Percentiles rank a stretch among this genome's conserved stretches.
These are phyloP conservation scores for Margaritifera margaritifera DNA, from an alignment of 2,888 invertebrate genomes.

Conservation along the genomic window DNA sequence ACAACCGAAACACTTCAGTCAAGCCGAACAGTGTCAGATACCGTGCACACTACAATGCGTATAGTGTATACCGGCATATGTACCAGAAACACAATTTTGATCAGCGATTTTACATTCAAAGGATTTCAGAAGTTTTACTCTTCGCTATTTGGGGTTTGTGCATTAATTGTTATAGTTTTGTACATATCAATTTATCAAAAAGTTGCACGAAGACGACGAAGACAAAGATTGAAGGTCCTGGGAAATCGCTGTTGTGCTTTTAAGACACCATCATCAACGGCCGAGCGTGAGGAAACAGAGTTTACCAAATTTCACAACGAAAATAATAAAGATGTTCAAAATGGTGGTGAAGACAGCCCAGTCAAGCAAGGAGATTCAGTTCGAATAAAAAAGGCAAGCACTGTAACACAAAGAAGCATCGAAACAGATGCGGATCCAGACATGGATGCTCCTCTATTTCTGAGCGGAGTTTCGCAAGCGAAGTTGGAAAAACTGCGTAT, in stretches of 20 bases:
- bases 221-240: slow-evolving; percentile 42
- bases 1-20: too few relatives aligned
- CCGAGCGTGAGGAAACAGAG: slow-evolving; percentile 44
- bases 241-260: slow-evolving; percentile 45
- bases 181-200: slow-evolving; percentile 67
- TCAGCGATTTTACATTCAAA: slow-evolving; percentile 33
- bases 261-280: slow-evolving; percentile 25
- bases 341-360: background rate
- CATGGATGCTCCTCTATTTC: slow-evolving; percentile 38
- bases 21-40: too few relatives aligned
- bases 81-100: slow-evolving; percentile 26
- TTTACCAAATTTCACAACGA: slow-evolving; percentile 43
- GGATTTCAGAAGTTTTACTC: slow-evolving; percentile 64
- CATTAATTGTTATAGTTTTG: slow-evolving; percentile 66
- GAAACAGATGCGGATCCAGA: slow-evolving; percentile 17
- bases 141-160: slow-evolving; percentile 65
- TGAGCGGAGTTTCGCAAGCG: slow-evolving; percentile 47
- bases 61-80: slow-evolving; percentile 22
- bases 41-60: too few relatives aligned
- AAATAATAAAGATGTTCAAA: slow-evolving; percentile 16
- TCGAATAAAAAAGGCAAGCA: slow-evolving; percentile 17
- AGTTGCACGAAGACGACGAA: slow-evolving; percentile 41
- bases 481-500: slow-evolving; percentile 60
- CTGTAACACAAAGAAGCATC: slow-evolving; percentile 8
- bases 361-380: too few relatives aligned